phyloP scores from a whole-genome alignment of 1,140 invertebrate species.

The Fopius arisanus region DNA sequence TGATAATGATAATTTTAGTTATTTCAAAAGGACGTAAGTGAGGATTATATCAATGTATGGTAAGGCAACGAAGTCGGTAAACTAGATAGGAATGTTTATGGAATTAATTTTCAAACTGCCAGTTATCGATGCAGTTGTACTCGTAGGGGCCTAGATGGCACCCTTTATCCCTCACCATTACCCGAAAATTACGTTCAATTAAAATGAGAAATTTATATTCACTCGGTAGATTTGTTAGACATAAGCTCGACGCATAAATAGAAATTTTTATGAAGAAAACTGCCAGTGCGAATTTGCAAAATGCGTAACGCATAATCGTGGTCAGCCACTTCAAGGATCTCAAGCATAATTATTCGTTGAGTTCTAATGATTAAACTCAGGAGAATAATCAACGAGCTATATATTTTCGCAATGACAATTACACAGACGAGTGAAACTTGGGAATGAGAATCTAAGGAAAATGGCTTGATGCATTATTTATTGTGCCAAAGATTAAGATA shows the following conservation, averaged over 20 bases:
- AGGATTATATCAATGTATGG: not conserved
- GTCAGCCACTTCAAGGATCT: conserved; percentile 1
- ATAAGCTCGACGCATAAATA: not conserved
- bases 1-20: not conserved
- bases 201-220: not conserved
- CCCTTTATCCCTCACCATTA: not conserved
- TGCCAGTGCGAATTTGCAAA: conserved; percentile 2
- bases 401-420: conserved; percentile 34
- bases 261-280: not conserved
- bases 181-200: not conserved
- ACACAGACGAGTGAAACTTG: conserved; percentile 41
- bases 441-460: conserved; percentile 21
- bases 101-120: not conserved
- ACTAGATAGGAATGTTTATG: not conserved
- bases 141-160: not conserved
- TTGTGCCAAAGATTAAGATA: conserved; percentile 58
- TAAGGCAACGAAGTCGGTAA: conserved; percentile 11
- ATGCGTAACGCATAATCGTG: conserved; percentile 3
- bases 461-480: conserved; percentile 52
- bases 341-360: conserved; percentile 1
- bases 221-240: not conserved
- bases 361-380: not conserved
- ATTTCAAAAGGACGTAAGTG: not conserved
- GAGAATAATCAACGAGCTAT: not conserved
- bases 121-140: not conserved